Percentiles rank a stretch among this genome's conserved stretches.
Conservation (phyloP, 2,888 invertebrate species). For the Altica lythri region DNA sequence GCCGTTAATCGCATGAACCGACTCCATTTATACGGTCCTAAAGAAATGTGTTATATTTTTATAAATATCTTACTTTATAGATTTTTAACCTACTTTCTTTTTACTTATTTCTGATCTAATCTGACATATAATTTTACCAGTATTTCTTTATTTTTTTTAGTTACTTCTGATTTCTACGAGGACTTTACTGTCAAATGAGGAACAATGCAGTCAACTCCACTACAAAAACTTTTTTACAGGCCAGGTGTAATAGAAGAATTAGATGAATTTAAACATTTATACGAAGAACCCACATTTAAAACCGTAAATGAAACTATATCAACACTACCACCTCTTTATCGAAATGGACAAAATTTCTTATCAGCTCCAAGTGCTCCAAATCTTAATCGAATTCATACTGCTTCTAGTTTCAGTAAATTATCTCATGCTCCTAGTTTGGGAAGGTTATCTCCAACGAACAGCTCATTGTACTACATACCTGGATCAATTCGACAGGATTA, state of each 20-base stretch:
- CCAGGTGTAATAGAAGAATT: slow-evolving; percentile 40
- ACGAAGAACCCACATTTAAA: slow-evolving; percentile 29
- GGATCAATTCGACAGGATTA: slow-evolving; percentile 33
- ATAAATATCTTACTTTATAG: too few species aligned
- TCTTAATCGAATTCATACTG: slow-evolving; percentile 23
- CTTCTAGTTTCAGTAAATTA: slow-evolving; percentile 23
- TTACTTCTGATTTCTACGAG: too few species aligned
- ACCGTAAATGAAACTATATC: slow-evolving; percentile 28
- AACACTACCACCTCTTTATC: slow-evolving; percentile 14
- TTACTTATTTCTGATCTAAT: too few species aligned
- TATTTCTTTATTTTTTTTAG: too few species aligned
- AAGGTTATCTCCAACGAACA: slow-evolving; percentile 40
- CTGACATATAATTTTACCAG: too few species aligned
- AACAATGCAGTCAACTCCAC: slow-evolving; percentile 14
- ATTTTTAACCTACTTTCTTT: too few species aligned
- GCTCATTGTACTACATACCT: slow-evolving; percentile 39
- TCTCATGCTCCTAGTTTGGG: slow-evolving; percentile 35
- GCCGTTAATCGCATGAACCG: too few species aligned
- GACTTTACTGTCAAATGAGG: neutral
- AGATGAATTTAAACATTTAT: slow-evolving; percentile 34
- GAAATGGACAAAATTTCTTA: slow-evolving; percentile 28
- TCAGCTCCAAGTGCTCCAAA: slow-evolving; percentile 28
- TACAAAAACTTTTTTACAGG: slow-evolving; percentile 37
- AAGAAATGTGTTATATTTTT: too few species aligned
- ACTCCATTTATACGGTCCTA: too few species aligned